These are phyloP conservation scores for Drosophila kohkoa DNA, from an alignment of 1,140 invertebrate genomes.

Conservation along the genomic window DNA sequence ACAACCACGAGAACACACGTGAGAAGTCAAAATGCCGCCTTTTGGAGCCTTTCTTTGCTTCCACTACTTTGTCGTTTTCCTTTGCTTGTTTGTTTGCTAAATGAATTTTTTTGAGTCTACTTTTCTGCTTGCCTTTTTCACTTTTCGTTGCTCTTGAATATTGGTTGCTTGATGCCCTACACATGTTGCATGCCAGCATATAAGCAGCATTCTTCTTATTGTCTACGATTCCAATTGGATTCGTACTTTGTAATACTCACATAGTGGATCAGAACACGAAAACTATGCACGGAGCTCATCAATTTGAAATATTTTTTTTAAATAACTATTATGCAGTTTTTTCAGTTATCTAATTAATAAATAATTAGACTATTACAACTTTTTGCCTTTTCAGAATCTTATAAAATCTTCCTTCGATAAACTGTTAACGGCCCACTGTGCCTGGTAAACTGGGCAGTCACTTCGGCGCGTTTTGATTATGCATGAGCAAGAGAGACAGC, in stretches of 20 bases:
- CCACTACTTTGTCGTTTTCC: constrained; percentile 19
- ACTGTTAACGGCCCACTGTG: constrained; percentile 49
- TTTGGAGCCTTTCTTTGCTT: constrained; percentile 55
- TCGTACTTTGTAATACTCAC: background rate
- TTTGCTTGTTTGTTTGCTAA: constrained; percentile 66
- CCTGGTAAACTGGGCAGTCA: constrained; percentile 31
- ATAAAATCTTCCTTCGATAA: too few relatives aligned
- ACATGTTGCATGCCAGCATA: constrained; percentile 10
- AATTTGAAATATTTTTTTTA: too few relatives aligned
- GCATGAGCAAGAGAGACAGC: constrained; percentile 71
- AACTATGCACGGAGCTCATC: too few relatives aligned
- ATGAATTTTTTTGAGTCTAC: constrained; percentile 46
- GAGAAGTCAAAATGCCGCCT: constrained; percentile 53
- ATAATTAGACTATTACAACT: too few relatives aligned
- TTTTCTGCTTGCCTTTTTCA: constrained; percentile 33
- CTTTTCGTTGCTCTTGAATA: constrained; percentile 52
- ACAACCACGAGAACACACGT: constrained; percentile 11
- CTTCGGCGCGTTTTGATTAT: constrained; percentile 46
- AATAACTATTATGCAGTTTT: too few relatives aligned
- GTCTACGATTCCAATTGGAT: background rate
- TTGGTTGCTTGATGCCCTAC: constrained; percentile 31
- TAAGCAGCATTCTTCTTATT: background rate
- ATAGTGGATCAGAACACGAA: background rate
- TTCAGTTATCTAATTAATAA: too few relatives aligned
- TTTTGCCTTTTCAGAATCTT: too few relatives aligned